These are phyloP conservation scores for Salminus brasiliensis DNA, from an alignment of 2,113 vertebrate genomes.

Conservation along the genomic window DNA sequence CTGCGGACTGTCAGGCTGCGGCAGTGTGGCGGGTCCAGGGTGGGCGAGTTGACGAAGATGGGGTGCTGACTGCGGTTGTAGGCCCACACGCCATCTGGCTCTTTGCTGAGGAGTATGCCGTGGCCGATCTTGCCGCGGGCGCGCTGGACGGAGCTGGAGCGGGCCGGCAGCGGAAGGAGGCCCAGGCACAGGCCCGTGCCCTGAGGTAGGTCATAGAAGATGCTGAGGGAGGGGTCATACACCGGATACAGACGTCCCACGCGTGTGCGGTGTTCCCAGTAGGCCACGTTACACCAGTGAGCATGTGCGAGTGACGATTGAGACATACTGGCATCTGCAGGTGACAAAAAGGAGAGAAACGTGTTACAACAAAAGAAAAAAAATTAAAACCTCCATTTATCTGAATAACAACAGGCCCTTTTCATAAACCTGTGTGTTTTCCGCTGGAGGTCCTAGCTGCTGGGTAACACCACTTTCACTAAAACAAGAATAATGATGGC, in stretches of 20 bases:
- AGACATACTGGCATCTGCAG: slow-evolving; percentile 88
- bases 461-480: no score
- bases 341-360: slow-evolving; percentile 12
- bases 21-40: slow-evolving; percentile 87
- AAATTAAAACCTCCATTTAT: no score
- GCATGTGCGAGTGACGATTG: slow-evolving; percentile 84
- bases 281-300: slow-evolving; percentile 97
- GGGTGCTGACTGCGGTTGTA: slow-evolving; percentile 97
- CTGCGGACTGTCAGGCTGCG: slow-evolving; percentile 86
- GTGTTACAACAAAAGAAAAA: slow-evolving; percentile 11
- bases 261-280: slow-evolving; percentile 96
- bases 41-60: slow-evolving; percentile 96
- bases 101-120: slow-evolving; percentile 93
- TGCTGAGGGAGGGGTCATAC: slow-evolving; percentile 94
- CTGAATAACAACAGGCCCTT: no score
- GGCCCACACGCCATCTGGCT: slow-evolving; percentile 94
- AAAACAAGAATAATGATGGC: no score
- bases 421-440: no score
- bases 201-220: slow-evolving; percentile 99
- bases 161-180: slow-evolving; percentile 77
- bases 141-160: slow-evolving; percentile 86
- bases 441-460: no score
- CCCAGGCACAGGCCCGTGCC: slow-evolving; percentile 97
- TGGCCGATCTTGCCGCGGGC: slow-evolving; percentile 94
- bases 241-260: slow-evolving; percentile 95